Evolutionary conservation across 2,797 vertebrate genomes (phyloP).

Genomic region (Phrynocephalus forsythii): DNA sequence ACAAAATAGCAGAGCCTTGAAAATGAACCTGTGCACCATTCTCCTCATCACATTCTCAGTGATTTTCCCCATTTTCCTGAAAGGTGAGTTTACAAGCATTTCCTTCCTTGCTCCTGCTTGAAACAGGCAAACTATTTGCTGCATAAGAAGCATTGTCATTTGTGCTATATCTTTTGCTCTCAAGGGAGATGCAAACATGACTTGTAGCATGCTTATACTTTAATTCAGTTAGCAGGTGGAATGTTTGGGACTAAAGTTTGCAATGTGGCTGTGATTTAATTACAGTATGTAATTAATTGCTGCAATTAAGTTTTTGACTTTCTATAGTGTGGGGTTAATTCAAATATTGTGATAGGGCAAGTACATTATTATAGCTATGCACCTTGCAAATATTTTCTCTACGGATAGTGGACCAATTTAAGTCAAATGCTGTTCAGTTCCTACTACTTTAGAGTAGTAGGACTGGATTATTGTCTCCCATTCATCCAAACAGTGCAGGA

Average conservation of each 20-base stretch:
- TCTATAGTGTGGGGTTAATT: not conserved
- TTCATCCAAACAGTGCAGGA: not conserved
- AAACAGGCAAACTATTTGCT: constrained; percentile 1
- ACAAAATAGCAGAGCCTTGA: constrained; percentile 42
- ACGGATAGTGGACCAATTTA: not conserved
- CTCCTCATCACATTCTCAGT: constrained; percentile 62
- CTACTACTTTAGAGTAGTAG: no score
- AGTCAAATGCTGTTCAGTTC: not conserved
- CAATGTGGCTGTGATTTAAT: not conserved
- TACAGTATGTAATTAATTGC: no score
- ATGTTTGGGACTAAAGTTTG: not conserved
- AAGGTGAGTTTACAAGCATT: constrained; percentile 62
- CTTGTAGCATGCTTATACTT: not conserved
- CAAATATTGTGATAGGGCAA: not conserved
- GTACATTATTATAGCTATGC: not conserved
- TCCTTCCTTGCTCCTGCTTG: not conserved
- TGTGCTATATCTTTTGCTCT: constrained; percentile 14
- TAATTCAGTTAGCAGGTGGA: not conserved
- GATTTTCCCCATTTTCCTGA: constrained; percentile 58
- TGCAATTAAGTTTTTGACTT: not conserved
- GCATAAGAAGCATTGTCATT: constrained; percentile 39
- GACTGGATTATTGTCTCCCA: not conserved
- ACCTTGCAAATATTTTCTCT: not conserved
- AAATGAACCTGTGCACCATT: constrained; percentile 65
- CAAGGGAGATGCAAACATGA: not conserved